Evolutionary conservation across 2,797 vertebrate genomes (phyloP), one percentile per base, ranked within the genome.

Genomic region (Phoebastria nigripes): DNA sequence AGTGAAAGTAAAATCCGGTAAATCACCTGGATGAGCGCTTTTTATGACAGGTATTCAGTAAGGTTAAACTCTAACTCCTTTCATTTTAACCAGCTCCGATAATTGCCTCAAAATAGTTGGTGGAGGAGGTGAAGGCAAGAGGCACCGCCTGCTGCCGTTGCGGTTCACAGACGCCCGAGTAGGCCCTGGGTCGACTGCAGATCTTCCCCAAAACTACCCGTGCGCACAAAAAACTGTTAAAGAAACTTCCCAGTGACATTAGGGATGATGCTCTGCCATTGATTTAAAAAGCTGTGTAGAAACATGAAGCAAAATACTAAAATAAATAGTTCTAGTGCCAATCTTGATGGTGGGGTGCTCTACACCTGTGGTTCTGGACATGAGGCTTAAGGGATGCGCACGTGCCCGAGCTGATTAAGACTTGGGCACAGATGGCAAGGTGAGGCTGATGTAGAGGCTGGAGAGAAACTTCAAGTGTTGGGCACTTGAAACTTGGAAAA

Each of bases 151-250:
- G 73, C 18, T 25, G 61, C 73, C 1, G 2, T 14, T 62, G 51
- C 1, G 1, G 33, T 8, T 31, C 29, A 1, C 24, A 10, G 58
- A 0, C 69, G 51, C 39, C 29, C 0, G 1, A 16, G 42, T 7
- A 74, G 85, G 69, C 72, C 72, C 67, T 2, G 61, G 37, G 42
- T 25, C 28, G 11, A 3, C 49, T 4, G 11, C 46, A 20, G 6
- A 7, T 15, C 46, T 24, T 19, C 20, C 42, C 39, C 11, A 10
- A 35, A 78, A 44, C 35, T 11, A 25, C 24, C n/a, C 8, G 0
- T 17, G 29, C 1, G 1, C n/a, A 1, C 37, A 44, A 12, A 71
- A 67, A 29, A 11, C 21, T 33, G 1, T 6, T 24, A 41, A 1
- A 29, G 37, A 62, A 67, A 39, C 51, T 76, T 55, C 1, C 1